Evolutionary conservation across 2,113 vertebrate species (phyloP).

Genomic region (Carassius auratus): DNA sequence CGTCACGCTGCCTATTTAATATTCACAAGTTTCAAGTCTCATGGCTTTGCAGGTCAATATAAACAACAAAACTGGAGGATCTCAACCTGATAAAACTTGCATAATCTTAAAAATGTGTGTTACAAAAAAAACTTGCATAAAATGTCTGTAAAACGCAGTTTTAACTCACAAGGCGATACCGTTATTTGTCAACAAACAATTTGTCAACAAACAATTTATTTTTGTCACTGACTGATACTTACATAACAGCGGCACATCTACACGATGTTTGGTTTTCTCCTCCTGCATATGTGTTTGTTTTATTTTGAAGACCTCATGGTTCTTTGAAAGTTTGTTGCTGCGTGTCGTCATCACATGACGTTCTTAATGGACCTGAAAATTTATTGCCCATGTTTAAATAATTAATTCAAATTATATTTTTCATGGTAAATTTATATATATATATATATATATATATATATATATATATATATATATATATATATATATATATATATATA

Average conservation of each 20-base stretch:
- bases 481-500: too few species aligned
- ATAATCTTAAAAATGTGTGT: background rate
- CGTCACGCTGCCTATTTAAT: background rate
- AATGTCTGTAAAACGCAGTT: background rate
- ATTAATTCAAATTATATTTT: background rate
- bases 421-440: too few species aligned
- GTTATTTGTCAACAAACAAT: conserved; percentile 23
- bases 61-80: background rate
- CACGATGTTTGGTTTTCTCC: background rate
- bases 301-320: background rate
- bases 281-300: background rate
- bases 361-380: background rate
- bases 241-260: background rate
- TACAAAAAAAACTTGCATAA: background rate
- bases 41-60: background rate
- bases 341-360: background rate
- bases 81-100: background rate
- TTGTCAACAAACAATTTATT: too few species aligned
- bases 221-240: background rate
- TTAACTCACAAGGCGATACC: background rate
- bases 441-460: too few species aligned
- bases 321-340: background rate
- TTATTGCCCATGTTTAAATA: background rate
- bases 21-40: background rate
- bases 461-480: too few species aligned